Evolutionary conservation across 2,797 vertebrate species (phyloP).

Genomic region (Threskiornis aethiopicus): DNA sequence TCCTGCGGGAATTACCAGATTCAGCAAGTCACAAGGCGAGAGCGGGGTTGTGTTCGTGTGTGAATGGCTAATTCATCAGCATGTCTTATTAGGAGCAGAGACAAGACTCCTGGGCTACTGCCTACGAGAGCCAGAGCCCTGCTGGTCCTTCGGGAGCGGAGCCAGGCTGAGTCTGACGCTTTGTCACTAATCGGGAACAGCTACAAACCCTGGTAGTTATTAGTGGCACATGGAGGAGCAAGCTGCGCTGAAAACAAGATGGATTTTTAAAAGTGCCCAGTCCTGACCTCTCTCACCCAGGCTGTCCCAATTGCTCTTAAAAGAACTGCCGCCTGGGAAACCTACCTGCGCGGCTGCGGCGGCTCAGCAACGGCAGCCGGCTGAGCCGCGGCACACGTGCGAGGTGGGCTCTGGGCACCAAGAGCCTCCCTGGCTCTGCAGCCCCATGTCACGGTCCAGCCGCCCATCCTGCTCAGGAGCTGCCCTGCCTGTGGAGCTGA

Average conservation of each 20-base stretch:
- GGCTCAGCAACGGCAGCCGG: rapidly evolving
- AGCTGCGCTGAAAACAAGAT: background rate
- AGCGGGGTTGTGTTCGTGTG: background rate
- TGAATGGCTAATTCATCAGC: background rate
- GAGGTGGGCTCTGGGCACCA: background rate
- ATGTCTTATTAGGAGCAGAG: background rate
- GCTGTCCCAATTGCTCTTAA: background rate
- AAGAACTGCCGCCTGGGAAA: background rate
- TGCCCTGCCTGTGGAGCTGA: rapidly evolving
- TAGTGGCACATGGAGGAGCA: background rate
- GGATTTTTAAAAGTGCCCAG: background rate
- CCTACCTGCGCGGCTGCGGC: rapidly evolving
- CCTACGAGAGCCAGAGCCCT: background rate
- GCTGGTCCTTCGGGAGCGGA: background rate
- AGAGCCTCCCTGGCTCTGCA: background rate
- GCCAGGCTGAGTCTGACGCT: background rate
- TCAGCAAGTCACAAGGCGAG: background rate
- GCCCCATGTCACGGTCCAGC: background rate
- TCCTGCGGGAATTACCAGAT: rapidly evolving
- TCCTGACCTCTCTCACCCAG: background rate
- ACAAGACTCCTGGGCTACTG: background rate
- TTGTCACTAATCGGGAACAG: background rate
- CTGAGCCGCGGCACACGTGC: rapidly evolving
- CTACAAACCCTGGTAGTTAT: background rate
- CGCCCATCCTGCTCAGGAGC: background rate